phyloP scores from a whole-genome alignment of 2,888 invertebrate species.

The Thereva nobilitata region DNA sequence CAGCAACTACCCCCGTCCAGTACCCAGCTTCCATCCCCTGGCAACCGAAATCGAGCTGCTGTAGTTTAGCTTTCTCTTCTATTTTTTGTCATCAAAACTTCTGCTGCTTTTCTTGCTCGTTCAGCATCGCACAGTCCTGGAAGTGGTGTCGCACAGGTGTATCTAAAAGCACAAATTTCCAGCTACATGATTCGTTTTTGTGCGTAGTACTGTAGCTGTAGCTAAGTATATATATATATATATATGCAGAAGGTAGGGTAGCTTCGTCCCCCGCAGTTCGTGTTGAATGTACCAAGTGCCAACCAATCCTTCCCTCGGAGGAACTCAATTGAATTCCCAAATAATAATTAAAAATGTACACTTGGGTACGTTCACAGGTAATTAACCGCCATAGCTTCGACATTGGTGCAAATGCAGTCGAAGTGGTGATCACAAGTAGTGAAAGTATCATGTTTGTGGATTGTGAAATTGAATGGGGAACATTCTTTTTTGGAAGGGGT shows the following conservation, averaged over 20 bases:
- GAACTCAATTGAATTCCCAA: neutral
- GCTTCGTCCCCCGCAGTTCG: neutral
- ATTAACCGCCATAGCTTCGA: neutral
- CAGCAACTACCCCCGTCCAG: neutral
- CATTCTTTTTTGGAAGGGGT: too few species aligned
- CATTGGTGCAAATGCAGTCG: neutral
- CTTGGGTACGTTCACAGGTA: neutral
- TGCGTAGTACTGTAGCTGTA: too few species aligned
- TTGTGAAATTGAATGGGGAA: too few species aligned
- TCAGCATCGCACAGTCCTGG: neutral
- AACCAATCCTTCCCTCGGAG: constrained; percentile 2
- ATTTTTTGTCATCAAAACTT: neutral
- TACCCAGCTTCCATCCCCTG: neutral
- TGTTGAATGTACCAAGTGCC: neutral
- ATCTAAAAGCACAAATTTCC: constrained; percentile 4
- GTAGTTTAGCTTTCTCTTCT: neutral
- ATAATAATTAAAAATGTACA: constrained; percentile 18
- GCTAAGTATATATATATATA: too few species aligned
- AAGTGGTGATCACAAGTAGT: too few species aligned
- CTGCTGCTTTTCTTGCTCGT: constrained; percentile 5
- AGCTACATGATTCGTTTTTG: too few species aligned
- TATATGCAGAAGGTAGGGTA: too few species aligned
- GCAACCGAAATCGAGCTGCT: too few species aligned
- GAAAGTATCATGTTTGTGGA: too few species aligned
- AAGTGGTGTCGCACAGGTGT: constrained; percentile 10